These are phyloP conservation scores for Fragum fragum DNA, from an alignment of 2,888 invertebrate species.

Conservation along the genomic window DNA sequence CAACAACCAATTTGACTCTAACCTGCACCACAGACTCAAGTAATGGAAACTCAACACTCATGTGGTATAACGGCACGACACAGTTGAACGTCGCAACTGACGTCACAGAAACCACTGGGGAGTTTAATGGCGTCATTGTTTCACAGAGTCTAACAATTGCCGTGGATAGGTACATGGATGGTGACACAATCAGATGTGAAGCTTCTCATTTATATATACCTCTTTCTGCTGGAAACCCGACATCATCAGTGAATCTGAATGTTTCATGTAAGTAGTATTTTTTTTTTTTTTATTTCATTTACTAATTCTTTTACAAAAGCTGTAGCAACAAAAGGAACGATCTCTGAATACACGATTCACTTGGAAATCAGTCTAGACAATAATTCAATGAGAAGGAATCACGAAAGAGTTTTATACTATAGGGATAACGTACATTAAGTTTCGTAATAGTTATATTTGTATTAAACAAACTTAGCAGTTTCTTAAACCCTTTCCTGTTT, in stretches of 20 bases:
- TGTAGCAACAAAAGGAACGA: too few species aligned
- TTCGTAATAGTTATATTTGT: too few species aligned
- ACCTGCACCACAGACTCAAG: constrained; percentile 11
- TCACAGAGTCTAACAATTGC: background rate
- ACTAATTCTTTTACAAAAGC: too few species aligned
- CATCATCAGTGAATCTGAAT: background rate
- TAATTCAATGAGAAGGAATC: too few species aligned
- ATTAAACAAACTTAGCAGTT: too few species aligned
- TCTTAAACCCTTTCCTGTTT: too few species aligned
- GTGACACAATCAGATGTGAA: background rate
- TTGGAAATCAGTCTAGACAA: too few species aligned
- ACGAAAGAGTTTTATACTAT: too few species aligned
- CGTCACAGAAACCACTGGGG: background rate
- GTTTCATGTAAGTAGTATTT: constrained; percentile 16
- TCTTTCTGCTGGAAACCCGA: background rate
- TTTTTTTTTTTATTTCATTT: too few species aligned
- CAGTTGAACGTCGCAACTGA: background rate
- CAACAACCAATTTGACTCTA: background rate
- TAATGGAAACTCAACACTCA: background rate
- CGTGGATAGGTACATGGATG: constrained; percentile 11
- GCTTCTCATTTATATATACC: background rate
- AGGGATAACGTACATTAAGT: too few species aligned
- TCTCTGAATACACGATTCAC: too few species aligned
- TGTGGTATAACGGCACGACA: background rate
- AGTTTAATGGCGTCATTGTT: background rate